phyloP scores from a whole-genome alignment of 1,140 invertebrate genomes.

The Thalassaphorura encarpata region DNA sequence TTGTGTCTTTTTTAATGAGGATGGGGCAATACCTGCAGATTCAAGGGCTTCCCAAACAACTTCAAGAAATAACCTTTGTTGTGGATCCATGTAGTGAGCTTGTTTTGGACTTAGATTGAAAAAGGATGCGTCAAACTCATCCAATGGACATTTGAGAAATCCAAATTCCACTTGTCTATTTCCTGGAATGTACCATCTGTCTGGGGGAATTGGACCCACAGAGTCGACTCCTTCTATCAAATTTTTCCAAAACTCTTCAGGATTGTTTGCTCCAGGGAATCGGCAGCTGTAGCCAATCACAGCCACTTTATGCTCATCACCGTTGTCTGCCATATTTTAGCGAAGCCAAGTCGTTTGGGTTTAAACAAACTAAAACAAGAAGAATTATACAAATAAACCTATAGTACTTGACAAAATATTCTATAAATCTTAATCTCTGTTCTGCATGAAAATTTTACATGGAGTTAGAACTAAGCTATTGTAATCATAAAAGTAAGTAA shows the following conservation, averaged over 20 bases:
- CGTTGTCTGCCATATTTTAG: background rate
- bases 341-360: background rate
- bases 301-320: background rate
- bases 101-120: constrained; percentile 45
- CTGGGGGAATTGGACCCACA: background rate
- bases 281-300: constrained; percentile 8
- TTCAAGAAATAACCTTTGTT: constrained; percentile 49
- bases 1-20: constrained; percentile 37
- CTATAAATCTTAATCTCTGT: too few relatives aligned
- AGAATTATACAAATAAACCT: background rate
- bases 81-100: constrained; percentile 51
- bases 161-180: background rate
- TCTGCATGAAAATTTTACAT: too few relatives aligned
- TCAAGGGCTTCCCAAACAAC: constrained; percentile 50
- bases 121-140: constrained; percentile 43
- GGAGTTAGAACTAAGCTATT: too few relatives aligned
- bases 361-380: background rate
- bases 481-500: too few relatives aligned
- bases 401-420: too few relatives aligned
- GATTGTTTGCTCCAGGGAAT: constrained; percentile 4
- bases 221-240: background rate
- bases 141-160: constrained; percentile 1
- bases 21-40: constrained; percentile 43
- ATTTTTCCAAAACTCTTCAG: constrained; percentile 5
- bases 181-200: background rate